A percentile compares a stretch with the other conserved stretches of the same genome.
Evolutionary conservation across 2,888 invertebrate genomes (phyloP).

Genomic region (Sphaerophoria taeniata): DNA sequence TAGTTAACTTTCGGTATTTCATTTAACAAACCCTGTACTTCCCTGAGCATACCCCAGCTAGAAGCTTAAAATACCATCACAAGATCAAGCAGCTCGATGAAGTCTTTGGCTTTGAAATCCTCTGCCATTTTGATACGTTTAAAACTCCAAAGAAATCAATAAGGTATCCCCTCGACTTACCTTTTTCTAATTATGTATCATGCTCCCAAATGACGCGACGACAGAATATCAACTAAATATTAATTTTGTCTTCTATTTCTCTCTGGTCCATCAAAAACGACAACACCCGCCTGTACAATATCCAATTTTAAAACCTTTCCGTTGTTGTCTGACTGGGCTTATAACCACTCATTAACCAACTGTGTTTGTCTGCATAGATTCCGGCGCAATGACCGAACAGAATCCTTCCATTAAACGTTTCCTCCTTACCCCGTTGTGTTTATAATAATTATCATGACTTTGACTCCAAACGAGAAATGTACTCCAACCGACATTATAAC

Average conservation of each 20-base stretch:
- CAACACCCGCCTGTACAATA: not conserved
- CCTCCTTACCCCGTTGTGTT: not conserved
- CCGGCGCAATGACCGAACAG: slow-evolving; percentile 8
- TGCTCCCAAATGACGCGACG: not conserved
- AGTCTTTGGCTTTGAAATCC: no score
- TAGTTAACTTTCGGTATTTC: no score
- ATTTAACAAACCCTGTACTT: no score
- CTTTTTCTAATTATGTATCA: no score
- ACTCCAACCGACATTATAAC: slow-evolving; percentile 42
- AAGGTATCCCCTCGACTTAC: no score
- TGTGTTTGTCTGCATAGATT: slow-evolving; percentile 39
- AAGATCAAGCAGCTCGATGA: no score
- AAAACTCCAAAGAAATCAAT: no score
- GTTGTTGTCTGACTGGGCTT: not conserved
- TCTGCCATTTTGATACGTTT: no score
- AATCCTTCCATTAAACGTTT: not conserved
- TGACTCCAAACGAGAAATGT: slow-evolving; percentile 11
- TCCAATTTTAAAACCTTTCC: slow-evolving; percentile 13
- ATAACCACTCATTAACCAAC: slow-evolving; percentile 1
- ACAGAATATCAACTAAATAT: not conserved
- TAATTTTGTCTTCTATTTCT: not conserved
- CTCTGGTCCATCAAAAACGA: not conserved
- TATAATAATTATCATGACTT: not conserved
- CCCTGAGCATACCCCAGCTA: no score
- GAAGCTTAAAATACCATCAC: no score